Evolutionary conservation across 2,888 invertebrate species (phyloP).

Genomic region (Tanytarsus gracilentus): DNA sequence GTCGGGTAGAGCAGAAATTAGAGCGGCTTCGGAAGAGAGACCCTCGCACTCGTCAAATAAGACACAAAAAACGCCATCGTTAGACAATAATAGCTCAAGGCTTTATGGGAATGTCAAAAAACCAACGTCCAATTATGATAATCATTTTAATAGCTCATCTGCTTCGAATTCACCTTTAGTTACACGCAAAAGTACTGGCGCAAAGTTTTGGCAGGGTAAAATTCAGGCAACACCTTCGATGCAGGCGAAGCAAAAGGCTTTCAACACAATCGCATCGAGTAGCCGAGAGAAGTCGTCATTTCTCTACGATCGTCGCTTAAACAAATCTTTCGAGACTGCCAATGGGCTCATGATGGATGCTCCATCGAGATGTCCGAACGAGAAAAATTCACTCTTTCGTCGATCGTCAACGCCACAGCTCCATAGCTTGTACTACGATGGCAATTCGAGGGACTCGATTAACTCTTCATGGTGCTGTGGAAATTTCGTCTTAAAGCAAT

Average conservation of each 20-base stretch:
- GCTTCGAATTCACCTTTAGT: constrained; percentile 17
- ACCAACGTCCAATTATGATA: constrained; percentile 22
- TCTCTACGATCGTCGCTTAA: constrained; percentile 41
- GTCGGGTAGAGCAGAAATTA: constrained; percentile 32
- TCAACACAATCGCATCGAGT: constrained; percentile 25
- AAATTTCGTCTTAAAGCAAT: constrained; percentile 63
- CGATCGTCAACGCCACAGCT: constrained; percentile 25
- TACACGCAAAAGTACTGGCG: constrained; percentile 8
- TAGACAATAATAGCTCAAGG: constrained; percentile 1
- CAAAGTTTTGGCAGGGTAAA: constrained; percentile 9
- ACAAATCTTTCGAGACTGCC: constrained; percentile 43
- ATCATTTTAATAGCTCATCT: neutral
- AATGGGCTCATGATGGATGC: constrained; percentile 30
- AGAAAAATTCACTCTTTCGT: constrained; percentile 26
- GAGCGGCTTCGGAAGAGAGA: constrained; percentile 32
- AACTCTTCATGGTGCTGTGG: constrained; percentile 59
- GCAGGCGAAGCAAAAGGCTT: constrained; percentile 3
- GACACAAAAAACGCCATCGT: neutral
- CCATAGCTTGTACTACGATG: constrained; percentile 12
- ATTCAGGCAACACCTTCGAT: constrained; percentile 30
- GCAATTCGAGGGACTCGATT: constrained; percentile 16
- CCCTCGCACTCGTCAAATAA: constrained; percentile 16
- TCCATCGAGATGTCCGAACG: neutral
- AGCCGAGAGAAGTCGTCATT: constrained; percentile 32
- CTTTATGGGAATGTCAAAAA: constrained; percentile 16